A percentile compares a stretch with the other conserved stretches of the same genome.
These are phyloP conservation scores for Amphipyra berbera DNA, from an alignment of 2,888 invertebrate species.

Conservation along the genomic window DNA sequence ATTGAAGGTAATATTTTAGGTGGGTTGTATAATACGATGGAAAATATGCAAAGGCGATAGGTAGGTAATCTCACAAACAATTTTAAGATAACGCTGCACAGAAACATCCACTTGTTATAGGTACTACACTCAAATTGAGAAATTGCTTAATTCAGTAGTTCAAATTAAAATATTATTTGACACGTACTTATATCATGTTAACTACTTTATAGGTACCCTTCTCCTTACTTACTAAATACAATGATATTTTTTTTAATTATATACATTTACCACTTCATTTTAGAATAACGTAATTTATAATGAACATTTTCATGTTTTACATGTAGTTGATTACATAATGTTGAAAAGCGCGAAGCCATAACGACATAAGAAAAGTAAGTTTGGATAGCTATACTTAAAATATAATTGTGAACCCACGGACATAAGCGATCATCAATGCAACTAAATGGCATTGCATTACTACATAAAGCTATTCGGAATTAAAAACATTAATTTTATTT, in stretches of 20 bases:
- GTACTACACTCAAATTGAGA: neutral
- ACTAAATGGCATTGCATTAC: slow-evolving; percentile 40
- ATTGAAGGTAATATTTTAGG: slow-evolving; percentile 1
- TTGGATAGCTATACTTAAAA: slow-evolving; percentile 38
- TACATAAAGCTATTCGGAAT: slow-evolving; percentile 28
- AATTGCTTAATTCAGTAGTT: slow-evolving; percentile 3
- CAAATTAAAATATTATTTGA: slow-evolving; percentile 30
- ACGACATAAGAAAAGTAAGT: slow-evolving; percentile 39
- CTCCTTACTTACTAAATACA: slow-evolving; percentile 52
- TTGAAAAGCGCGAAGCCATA: slow-evolving; percentile 41
- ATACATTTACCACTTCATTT: slow-evolving; percentile 54
- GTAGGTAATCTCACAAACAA: neutral
- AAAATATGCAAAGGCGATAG: slow-evolving; percentile 9
- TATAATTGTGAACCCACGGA: slow-evolving; percentile 32
- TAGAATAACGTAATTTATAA: slow-evolving; percentile 34
- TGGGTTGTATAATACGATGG: slow-evolving; percentile 6
- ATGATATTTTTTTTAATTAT: slow-evolving; percentile 50
- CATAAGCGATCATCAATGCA: slow-evolving; percentile 43
- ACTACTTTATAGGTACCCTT: slow-evolving; percentile 58
- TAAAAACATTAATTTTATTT: slow-evolving; percentile 43
- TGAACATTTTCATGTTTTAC: slow-evolving; percentile 53
- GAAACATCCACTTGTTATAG: slow-evolving; percentile 1
- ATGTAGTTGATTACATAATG: slow-evolving; percentile 46
- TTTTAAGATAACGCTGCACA: neutral
- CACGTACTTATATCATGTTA: slow-evolving; percentile 16